Percentiles rank a stretch among this genome's conserved stretches.
These are phyloP conservation scores for Dicrostonyx torquatus DNA, from an alignment of 2,797 vertebrate species.

Conservation along the genomic window DNA sequence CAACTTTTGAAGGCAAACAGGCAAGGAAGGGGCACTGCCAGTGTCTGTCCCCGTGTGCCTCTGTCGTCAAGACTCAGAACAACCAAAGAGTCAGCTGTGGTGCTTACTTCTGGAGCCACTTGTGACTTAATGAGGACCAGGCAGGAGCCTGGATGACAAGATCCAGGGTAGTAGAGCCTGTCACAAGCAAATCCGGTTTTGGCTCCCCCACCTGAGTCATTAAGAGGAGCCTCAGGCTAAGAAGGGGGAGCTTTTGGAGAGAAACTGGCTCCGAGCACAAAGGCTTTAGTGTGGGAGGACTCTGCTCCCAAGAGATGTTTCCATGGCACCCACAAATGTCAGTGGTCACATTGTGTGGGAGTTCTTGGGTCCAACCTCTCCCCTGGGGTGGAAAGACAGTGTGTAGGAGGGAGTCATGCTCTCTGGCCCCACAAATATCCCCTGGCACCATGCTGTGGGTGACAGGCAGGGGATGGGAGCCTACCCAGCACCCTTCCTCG, in stretches of 20 bases:
- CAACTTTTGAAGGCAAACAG: neutral
- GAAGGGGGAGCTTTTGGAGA: neutral
- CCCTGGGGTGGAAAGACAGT: neutral
- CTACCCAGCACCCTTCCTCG: too few species aligned
- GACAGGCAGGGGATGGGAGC: neutral
- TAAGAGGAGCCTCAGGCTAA: neutral
- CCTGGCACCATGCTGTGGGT: neutral
- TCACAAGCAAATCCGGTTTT: neutral
- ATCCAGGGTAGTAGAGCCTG: neutral
- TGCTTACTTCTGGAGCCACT: neutral
- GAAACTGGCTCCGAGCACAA: constrained; percentile 8
- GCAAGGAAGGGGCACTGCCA: fast-evolving
- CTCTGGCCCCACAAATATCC: neutral
- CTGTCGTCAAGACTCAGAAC: neutral
- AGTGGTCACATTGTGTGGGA: constrained; percentile 64
- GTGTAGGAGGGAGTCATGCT: neutral
- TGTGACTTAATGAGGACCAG: neutral
- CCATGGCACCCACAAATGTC: constrained; percentile 55
- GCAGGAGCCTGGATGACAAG: too few species aligned
- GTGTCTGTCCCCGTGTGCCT: neutral
- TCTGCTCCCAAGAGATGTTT: constrained; percentile 50
- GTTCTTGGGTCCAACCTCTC: neutral
- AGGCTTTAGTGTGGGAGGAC: constrained; percentile 57
- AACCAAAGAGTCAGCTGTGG: neutral
- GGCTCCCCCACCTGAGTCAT: neutral